phyloP scores from a whole-genome alignment of 1,140 invertebrate genomes.

The Dolichoris vasculosae region DNA sequence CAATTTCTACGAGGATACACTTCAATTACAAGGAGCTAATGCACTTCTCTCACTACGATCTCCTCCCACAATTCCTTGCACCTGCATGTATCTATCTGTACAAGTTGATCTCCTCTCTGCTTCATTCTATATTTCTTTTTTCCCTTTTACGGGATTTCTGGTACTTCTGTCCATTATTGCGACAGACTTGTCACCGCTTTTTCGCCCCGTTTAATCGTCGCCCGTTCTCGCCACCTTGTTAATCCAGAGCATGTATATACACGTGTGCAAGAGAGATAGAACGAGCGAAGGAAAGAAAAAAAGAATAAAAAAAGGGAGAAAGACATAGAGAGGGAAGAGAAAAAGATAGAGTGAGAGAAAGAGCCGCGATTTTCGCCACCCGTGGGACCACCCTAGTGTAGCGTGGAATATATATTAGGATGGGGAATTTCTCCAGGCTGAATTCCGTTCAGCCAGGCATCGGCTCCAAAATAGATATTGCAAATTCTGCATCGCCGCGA shows the following conservation, averaged over 20 bases:
- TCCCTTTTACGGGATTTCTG: too few relatives aligned
- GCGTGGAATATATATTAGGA: conserved; percentile 54
- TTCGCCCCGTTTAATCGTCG: conserved; percentile 33
- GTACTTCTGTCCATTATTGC: conserved; percentile 5
- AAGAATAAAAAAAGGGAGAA: background rate
- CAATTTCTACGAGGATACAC: conserved; percentile 47
- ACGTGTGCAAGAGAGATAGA: background rate
- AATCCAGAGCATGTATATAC: background rate
- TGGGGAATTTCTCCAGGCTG: conserved; percentile 52
- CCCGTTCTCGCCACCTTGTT: conserved; percentile 34
- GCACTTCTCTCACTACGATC: background rate
- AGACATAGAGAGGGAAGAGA: background rate
- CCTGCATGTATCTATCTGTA: background rate
- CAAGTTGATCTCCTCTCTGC: background rate
- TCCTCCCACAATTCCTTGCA: background rate
- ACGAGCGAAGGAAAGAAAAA: background rate
- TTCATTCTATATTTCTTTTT: background rate
- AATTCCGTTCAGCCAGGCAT: conserved; percentile 33
- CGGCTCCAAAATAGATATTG: conserved; percentile 55
- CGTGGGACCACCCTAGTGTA: conserved; percentile 53
- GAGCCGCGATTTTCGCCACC: conserved; percentile 50
- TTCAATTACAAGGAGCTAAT: conserved; percentile 47
- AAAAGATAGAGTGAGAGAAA: conserved; percentile 19
- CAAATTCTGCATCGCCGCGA: conserved; percentile 50
- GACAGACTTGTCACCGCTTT: conserved; percentile 16